A percentile compares a stretch with the other conserved stretches of the same genome.
Conservation (phyloP, 2,113 vertebrate genomes). For the Colaptes auratus region DNA sequence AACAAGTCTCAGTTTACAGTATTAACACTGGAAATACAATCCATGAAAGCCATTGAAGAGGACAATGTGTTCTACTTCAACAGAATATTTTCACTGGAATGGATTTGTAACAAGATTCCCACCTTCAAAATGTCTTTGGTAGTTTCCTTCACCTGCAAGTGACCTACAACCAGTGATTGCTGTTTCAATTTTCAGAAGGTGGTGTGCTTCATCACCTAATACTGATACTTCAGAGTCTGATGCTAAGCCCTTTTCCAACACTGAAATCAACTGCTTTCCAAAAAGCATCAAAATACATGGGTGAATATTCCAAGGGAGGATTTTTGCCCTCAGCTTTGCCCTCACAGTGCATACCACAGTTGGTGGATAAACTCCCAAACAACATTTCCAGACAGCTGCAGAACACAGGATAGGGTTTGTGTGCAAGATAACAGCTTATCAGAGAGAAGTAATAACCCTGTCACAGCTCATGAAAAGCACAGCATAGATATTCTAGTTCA, state of each 20-base stretch:
- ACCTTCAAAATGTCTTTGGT: neutral
- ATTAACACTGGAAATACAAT: neutral
- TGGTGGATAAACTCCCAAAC: neutral
- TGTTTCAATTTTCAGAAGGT: neutral
- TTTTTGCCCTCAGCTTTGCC: neutral
- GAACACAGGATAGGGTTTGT: neutral
- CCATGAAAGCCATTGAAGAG: neutral
- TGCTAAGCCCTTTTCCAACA: neutral
- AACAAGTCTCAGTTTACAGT: slow-evolving; percentile 48
- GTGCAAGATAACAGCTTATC: neutral
- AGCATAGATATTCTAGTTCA: neutral
- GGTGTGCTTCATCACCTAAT: neutral
- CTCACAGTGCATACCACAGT: neutral
- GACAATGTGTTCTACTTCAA: neutral
- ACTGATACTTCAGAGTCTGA: neutral
- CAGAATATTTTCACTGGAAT: neutral
- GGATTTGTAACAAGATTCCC: neutral
- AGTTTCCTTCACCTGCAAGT: neutral
- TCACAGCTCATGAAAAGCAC: neutral
- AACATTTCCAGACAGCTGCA: neutral
- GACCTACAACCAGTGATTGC: neutral
- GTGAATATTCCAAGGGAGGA: neutral
- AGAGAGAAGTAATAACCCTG: neutral
- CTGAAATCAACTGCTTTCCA: neutral
- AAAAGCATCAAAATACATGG: neutral